Evolutionary conservation across 2,797 vertebrate genomes (phyloP).

Genomic region (Cottoperca gobio): DNA sequence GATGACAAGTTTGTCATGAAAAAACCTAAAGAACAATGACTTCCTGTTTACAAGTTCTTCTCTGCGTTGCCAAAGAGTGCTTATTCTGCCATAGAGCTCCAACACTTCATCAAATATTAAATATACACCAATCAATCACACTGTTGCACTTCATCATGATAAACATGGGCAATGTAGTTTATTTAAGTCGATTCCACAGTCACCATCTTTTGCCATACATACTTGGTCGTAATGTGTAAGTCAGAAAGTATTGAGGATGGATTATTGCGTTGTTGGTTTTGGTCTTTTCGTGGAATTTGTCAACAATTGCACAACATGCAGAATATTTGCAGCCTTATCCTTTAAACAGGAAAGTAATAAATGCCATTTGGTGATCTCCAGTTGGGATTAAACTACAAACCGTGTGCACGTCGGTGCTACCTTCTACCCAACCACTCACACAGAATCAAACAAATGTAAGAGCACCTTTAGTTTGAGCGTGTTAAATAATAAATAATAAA

Average conservation of each 20-base stretch:
- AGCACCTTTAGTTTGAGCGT: constrained; percentile 42
- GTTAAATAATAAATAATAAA: constrained; percentile 31
- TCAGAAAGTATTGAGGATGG: neutral
- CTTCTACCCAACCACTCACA: neutral
- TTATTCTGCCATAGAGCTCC: neutral
- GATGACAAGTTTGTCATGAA: neutral
- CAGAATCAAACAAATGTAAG: constrained; percentile 10
- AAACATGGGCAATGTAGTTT: neutral
- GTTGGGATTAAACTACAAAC: neutral
- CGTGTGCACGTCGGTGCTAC: neutral
- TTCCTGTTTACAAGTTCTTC: neutral
- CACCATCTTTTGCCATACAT: neutral
- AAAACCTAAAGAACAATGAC: neutral
- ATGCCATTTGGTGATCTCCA: neutral
- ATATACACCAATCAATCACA: neutral
- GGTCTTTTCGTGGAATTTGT: neutral
- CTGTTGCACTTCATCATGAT: neutral
- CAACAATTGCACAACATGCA: neutral
- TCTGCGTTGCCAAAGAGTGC: neutral
- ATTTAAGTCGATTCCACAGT: neutral
- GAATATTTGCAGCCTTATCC: neutral
- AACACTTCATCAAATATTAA: constrained; percentile 1
- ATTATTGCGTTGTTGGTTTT: too few species aligned
- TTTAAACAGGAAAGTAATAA: neutral
- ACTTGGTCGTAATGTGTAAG: neutral